These are phyloP conservation scores for Perca schrenkii DNA, from an alignment of 2,113 vertebrate species.

Conservation along the genomic window DNA sequence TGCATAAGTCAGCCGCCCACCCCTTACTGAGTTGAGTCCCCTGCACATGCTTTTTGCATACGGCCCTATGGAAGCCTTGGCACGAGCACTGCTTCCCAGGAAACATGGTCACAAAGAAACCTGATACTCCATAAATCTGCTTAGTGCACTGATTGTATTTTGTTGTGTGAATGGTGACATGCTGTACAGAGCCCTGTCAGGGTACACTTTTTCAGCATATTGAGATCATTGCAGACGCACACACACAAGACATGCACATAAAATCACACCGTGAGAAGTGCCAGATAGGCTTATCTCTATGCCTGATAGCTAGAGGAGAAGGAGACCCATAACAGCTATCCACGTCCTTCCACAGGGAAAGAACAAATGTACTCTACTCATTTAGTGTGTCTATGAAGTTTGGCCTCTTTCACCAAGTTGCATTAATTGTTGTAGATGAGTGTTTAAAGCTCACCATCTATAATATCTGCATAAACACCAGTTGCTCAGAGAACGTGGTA, in stretches of 20 bases:
- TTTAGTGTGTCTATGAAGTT: slow-evolving; percentile 32
- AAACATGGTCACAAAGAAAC: slow-evolving; percentile 63
- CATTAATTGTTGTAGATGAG: slow-evolving; percentile 7
- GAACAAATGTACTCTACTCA: slow-evolving; percentile 11
- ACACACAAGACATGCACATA: slow-evolving; percentile 13
- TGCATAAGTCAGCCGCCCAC: slow-evolving; percentile 10
- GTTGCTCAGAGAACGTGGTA: not conserved
- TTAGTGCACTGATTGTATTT: slow-evolving; percentile 61
- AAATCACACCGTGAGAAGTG: slow-evolving; percentile 29
- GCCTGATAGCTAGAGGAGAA: slow-evolving; percentile 16
- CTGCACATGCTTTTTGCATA: slow-evolving; percentile 45
- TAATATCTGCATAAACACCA: slow-evolving; percentile 11
- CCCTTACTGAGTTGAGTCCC: slow-evolving; percentile 26
- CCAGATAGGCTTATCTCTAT: slow-evolving; percentile 39
- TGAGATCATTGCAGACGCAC: slow-evolving; percentile 27
- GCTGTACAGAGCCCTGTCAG: slow-evolving; percentile 13
- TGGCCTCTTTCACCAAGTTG: slow-evolving; percentile 29
- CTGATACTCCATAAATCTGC: slow-evolving; percentile 57
- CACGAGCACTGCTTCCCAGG: slow-evolving; percentile 35
- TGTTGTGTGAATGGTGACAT: slow-evolving; percentile 45
- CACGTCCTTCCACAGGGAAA: slow-evolving; percentile 26
- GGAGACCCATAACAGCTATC: slow-evolving; percentile 24
- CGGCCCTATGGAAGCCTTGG: slow-evolving; percentile 9
- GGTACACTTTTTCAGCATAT: slow-evolving; percentile 22
- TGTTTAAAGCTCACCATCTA: slow-evolving; percentile 1